Conservation (phyloP, 2,113 vertebrate genomes). For the Australoheros scitulus region DNA sequence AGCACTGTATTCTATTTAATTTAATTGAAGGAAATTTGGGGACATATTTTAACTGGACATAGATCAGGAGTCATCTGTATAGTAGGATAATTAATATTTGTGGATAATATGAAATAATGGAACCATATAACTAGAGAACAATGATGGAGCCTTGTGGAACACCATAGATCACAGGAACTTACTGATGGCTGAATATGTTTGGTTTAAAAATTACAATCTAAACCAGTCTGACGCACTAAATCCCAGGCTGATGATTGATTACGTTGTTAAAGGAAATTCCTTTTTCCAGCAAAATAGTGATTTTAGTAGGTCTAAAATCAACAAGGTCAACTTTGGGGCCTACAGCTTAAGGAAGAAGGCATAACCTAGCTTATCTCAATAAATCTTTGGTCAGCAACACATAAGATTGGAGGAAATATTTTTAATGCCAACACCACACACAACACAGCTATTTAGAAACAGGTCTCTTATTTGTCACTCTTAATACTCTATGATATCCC, state of each 20-base stretch:
- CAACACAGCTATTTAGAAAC: conserved; percentile 20
- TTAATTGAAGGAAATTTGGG: too few relatives aligned
- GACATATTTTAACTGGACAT: too few relatives aligned
- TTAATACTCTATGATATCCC: not conserved
- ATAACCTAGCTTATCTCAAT: not conserved
- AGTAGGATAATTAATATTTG: too few relatives aligned
- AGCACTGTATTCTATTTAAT: too few relatives aligned
- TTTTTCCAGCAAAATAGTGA: not conserved
- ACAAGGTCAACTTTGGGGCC: not conserved
- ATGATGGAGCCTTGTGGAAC: not conserved
- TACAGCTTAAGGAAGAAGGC: not conserved
- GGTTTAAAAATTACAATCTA: not conserved
- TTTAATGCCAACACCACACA: not conserved
- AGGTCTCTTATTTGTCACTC: not conserved
- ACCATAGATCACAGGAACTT: not conserved
- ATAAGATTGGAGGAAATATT: not conserved
- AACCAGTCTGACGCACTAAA: not conserved
- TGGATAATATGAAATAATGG: too few relatives aligned
- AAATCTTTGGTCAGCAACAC: not conserved
- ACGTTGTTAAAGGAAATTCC: not conserved
- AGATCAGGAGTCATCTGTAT: too few relatives aligned
- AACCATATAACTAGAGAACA: not conserved
- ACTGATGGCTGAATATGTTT: not conserved
- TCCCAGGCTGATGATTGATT: not conserved
- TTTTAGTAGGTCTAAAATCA: not conserved